A percentile compares a stretch with the other conserved stretches of the same genome.
phyloP scores from a whole-genome alignment of 2,797 vertebrate genomes.

The Peromyscus eremicus region DNA sequence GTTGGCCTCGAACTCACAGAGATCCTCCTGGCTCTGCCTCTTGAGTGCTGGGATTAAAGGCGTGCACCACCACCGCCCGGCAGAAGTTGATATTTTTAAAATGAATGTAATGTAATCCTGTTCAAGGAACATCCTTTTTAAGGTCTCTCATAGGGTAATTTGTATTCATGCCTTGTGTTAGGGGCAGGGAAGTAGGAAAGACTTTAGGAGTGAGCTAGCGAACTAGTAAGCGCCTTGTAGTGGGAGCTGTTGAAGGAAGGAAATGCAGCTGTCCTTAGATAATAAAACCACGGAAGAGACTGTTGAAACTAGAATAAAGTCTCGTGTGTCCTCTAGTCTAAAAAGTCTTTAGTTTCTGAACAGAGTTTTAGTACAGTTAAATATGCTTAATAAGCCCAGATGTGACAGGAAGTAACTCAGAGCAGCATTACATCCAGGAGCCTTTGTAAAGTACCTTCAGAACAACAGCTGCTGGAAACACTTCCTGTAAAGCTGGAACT shows the following conservation, averaged over 20 bases:
- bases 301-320: constrained; percentile 21
- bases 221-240: neutral
- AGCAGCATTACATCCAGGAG: neutral
- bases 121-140: constrained; percentile 22
- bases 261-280: constrained; percentile 3
- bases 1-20: too few species aligned
- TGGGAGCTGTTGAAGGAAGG: neutral
- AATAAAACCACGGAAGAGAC: neutral
- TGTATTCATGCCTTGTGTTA: constrained; percentile 42
- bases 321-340: neutral
- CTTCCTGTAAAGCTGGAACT: neutral
- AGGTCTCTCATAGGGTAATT: neutral
- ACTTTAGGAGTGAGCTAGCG: neutral
- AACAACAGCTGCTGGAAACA: neutral
- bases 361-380: constrained; percentile 52
- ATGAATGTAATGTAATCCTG: neutral
- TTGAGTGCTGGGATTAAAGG: too few species aligned
- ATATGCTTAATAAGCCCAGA: constrained; percentile 38
- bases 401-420: neutral
- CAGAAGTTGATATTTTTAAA: constrained; percentile 33
- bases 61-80: too few species aligned
- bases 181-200: neutral
- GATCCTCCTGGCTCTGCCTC: too few species aligned
- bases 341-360: constrained; percentile 16
- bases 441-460: neutral